Evolutionary conservation across 2,113 vertebrate genomes (phyloP).

Genomic region (Elanoides forficatus): DNA sequence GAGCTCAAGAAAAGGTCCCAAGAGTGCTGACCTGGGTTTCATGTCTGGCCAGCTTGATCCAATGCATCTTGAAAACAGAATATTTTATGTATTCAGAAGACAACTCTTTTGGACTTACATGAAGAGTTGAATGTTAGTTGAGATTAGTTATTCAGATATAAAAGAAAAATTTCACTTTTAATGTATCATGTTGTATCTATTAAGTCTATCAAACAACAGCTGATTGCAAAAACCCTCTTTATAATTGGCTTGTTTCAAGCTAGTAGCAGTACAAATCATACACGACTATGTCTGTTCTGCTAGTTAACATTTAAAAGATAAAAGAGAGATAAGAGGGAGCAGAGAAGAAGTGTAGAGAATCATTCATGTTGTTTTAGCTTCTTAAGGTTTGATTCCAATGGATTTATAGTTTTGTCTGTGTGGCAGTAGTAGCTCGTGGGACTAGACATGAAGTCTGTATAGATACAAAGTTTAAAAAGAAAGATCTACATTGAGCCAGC

Average conservation of each 20-base stretch:
- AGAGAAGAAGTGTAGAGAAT: not conserved
- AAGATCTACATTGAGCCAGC: not conserved
- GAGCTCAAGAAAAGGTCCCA: not conserved
- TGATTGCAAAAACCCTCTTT: not conserved
- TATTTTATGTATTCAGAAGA: not conserved
- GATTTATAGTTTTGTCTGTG: not conserved
- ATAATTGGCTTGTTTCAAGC: not conserved
- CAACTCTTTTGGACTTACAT: not conserved
- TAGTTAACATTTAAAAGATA: not conserved
- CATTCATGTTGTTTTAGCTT: not conserved
- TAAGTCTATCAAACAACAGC: not conserved
- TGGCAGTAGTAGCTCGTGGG: not conserved
- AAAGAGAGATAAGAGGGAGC: not conserved
- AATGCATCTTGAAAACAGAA: not conserved
- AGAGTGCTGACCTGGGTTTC: not conserved
- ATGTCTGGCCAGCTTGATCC: not conserved
- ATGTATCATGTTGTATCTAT: not conserved
- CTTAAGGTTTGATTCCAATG: not conserved
- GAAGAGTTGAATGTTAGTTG: not conserved
- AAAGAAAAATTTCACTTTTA: not conserved
- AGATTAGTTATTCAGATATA: not conserved
- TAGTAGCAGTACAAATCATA: not conserved
- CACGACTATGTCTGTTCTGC: not conserved
- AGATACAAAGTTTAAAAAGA: not conserved
- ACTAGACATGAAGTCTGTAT: not conserved